Evolutionary conservation across 2,888 invertebrate species (phyloP).

Genomic region (Napeogenes sylphis): DNA sequence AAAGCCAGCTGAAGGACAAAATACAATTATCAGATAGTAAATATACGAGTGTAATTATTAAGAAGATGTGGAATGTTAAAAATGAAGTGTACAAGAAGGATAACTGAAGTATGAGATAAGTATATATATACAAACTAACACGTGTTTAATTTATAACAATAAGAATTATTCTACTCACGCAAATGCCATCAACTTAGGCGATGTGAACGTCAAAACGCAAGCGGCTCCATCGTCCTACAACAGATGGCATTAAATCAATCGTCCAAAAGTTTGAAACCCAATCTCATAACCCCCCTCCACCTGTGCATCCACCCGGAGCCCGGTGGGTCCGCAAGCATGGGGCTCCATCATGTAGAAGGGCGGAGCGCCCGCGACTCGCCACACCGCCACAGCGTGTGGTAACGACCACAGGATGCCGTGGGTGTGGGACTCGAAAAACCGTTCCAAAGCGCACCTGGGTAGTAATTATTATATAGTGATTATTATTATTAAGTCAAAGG

Average conservation of each 20-base stretch:
- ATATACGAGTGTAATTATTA: too few relatives aligned
- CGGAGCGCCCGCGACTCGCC: constrained; percentile 54
- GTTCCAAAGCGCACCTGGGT: constrained; percentile 62
- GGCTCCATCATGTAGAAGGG: constrained; percentile 68
- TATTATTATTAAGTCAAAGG: too few relatives aligned
- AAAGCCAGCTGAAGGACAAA: too few relatives aligned
- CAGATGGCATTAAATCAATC: constrained; percentile 2
- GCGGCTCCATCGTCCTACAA: constrained; percentile 69
- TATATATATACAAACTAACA: too few relatives aligned
- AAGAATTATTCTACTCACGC: constrained; percentile 47
- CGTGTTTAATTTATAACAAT: too few relatives aligned
- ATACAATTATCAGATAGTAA: too few relatives aligned
- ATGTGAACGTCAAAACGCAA: constrained; percentile 73
- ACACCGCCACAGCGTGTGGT: constrained; percentile 62
- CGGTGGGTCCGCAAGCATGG: constrained; percentile 62
- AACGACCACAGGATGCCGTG: constrained; percentile 76
- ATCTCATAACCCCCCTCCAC: constrained; percentile 32
- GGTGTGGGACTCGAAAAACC: constrained; percentile 75
- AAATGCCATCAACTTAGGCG: constrained; percentile 66
- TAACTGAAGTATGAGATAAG: too few relatives aligned
- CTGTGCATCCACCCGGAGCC: constrained; percentile 56
- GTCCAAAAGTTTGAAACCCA: too few relatives aligned
- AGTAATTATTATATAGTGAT: background rate
- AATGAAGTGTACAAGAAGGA: too few relatives aligned
- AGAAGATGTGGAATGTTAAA: too few relatives aligned